Conservation (phyloP, 2,797 vertebrate genomes). For the Gadopsis bispinosus region DNA sequence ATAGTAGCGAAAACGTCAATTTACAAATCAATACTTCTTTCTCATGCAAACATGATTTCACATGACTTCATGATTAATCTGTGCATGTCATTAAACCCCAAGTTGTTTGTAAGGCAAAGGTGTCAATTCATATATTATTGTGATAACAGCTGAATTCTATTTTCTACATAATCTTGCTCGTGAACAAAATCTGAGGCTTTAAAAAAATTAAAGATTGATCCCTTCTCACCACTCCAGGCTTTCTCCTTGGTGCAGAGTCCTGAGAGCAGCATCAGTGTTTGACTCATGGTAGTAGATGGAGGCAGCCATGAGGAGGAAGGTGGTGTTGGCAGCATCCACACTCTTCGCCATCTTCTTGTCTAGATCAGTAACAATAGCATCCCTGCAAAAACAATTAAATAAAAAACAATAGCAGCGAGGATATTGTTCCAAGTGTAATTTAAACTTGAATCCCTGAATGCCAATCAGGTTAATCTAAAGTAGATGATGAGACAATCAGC, state of each 20-base stretch:
- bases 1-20: background rate
- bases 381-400: constrained; percentile 75
- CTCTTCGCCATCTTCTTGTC: constrained; percentile 95
- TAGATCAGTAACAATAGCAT: constrained; percentile 88
- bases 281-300: constrained; percentile 92
- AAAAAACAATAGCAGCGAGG: background rate
- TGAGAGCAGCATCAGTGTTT: constrained; percentile 91
- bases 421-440: background rate
- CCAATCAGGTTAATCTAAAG: background rate
- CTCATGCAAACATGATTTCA: background rate
- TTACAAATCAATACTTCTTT: background rate
- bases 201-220: background rate
- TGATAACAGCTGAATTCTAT: background rate
- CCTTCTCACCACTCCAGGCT: constrained; percentile 91
- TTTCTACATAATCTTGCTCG: too few relatives aligned
- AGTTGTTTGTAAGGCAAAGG: background rate
- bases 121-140: background rate
- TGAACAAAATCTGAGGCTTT: background rate
- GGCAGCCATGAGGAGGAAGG: constrained; percentile 94
- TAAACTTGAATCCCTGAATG: background rate
- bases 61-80: background rate
- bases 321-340: constrained; percentile 91
- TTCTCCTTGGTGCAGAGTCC: constrained; percentile 93
- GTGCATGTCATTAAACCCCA: background rate
- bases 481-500: background rate